Evolutionary conservation across 2,113 vertebrate species (phyloP).

Genomic region (Muntiacus muntjak): DNA sequence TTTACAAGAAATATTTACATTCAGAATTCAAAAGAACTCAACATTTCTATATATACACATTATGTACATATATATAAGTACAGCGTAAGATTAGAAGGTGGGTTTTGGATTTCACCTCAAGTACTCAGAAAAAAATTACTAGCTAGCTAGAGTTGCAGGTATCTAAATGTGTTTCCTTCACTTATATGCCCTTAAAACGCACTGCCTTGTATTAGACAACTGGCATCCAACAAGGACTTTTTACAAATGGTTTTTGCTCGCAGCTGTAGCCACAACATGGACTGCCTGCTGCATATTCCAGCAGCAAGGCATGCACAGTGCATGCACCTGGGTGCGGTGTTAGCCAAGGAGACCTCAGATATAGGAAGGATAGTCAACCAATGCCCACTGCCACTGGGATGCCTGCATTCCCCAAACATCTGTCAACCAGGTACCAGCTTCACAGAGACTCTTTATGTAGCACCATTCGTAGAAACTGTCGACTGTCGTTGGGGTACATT

Average conservation of each 20-base stretch:
- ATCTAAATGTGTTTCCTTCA: conserved; percentile 44
- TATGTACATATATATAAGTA: conserved; percentile 66
- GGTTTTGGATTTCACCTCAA: conserved; percentile 44
- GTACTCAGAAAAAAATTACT: conserved; percentile 25
- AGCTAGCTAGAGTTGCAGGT: conserved; percentile 29
- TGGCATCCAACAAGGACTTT: background rate
- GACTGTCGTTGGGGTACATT: background rate
- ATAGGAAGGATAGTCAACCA: background rate
- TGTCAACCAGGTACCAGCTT: background rate
- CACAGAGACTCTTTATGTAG: background rate
- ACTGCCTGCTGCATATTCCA: background rate
- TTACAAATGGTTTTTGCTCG: background rate
- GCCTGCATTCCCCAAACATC: background rate
- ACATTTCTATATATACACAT: conserved; percentile 74
- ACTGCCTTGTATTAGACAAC: background rate
- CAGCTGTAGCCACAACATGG: background rate
- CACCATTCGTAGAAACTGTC: background rate
- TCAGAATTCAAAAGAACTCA: conserved; percentile 74
- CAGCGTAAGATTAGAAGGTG: background rate
- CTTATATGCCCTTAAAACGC: conserved; percentile 7
- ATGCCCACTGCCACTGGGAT: background rate
- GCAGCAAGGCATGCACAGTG: background rate
- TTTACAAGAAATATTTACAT: conserved; percentile 81
- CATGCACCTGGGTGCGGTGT: accelerated
- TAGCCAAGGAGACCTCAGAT: background rate